Conservation (phyloP, 2,797 vertebrate genomes). For the Pachyuromys duprasi region DNA sequence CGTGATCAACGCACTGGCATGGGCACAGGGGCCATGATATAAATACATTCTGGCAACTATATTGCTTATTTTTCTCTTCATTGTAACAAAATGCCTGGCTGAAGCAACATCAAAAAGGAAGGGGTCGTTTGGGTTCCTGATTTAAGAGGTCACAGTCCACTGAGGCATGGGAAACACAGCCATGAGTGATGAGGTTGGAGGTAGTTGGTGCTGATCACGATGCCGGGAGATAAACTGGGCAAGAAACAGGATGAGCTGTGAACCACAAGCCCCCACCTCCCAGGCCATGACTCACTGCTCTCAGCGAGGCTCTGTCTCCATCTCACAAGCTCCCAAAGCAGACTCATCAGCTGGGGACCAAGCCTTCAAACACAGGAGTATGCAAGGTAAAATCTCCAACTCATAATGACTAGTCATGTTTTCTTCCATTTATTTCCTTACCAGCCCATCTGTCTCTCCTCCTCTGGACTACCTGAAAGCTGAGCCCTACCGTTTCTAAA, state of each 20-base stretch:
- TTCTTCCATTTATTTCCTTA: slow-evolving; percentile 21
- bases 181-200: background rate
- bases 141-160: background rate
- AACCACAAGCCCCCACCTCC: background rate
- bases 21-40: background rate
- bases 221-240: background rate
- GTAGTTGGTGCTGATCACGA: background rate
- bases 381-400: background rate
- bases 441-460: background rate
- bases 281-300: background rate
- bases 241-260: background rate
- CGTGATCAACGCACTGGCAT: background rate
- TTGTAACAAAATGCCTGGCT: background rate
- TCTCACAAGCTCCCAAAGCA: background rate
- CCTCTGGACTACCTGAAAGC: background rate
- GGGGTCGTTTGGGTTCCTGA: background rate
- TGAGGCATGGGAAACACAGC: background rate
- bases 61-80: background rate
- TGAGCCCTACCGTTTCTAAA: background rate
- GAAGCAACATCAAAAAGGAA: background rate
- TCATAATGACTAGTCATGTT: background rate
- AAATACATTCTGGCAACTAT: background rate
- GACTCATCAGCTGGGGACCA: background rate
- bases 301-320: background rate
- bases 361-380: background rate